Conservation (phyloP, 2,888 invertebrate genomes). For the Oligia fasciuncula region DNA sequence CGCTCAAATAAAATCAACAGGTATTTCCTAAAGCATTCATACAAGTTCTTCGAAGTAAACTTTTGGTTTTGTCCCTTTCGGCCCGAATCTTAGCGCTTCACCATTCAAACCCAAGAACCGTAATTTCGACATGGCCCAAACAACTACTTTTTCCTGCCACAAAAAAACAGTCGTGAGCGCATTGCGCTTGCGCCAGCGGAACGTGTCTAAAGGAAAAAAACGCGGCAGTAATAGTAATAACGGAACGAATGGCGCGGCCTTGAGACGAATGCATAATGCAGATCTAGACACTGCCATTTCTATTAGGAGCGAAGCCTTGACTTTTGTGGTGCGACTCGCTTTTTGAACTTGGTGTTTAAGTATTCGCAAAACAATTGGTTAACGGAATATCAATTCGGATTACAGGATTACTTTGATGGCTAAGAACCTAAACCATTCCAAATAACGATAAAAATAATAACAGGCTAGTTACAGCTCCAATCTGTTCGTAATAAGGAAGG, state of each 20-base stretch:
- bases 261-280: conserved; percentile 68
- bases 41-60: conserved; percentile 11
- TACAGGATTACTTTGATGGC: neutral
- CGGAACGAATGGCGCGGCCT: conserved; percentile 66
- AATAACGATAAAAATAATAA: neutral
- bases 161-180: conserved; percentile 34
- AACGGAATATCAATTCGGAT: neutral
- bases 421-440: neutral
- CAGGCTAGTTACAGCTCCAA: neutral
- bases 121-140: conserved; percentile 31
- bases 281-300: conserved; percentile 60
- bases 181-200: conserved; percentile 61
- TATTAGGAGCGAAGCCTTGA: conserved; percentile 57
- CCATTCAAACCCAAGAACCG: conserved; percentile 12
- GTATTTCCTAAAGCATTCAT: conserved; percentile 24
- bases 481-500: conserved; percentile 9
- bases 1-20: neutral
- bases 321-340: conserved; percentile 31
- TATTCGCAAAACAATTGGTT: neutral
- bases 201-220: conserved; percentile 57
- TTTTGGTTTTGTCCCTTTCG: neutral
- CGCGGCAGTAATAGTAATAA: conserved; percentile 54
- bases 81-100: conserved; percentile 4
- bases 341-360: conserved; percentile 21
- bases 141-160: conserved; percentile 20